Evolutionary conservation across 2,113 vertebrate genomes (phyloP).

Genomic region (Ochotona princeps): DNA sequence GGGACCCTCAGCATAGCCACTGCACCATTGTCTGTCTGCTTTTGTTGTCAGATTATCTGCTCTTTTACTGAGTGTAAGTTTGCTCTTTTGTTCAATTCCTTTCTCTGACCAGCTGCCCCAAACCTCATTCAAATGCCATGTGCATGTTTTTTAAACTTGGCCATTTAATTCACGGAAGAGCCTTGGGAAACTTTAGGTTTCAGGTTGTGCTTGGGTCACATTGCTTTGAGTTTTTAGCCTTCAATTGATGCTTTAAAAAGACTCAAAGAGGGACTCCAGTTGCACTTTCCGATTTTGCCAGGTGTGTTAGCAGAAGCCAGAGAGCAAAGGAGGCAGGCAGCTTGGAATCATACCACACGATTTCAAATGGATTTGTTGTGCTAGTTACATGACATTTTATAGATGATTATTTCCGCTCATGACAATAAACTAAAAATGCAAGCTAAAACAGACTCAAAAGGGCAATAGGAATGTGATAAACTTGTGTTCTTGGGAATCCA

Average conservation of each 20-base stretch:
- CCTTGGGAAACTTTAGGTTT: conserved; percentile 66
- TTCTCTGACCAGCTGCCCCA: conserved; percentile 62
- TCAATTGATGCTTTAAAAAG: conserved; percentile 63
- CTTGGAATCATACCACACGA: background rate
- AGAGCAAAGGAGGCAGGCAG: background rate
- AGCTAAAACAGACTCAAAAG: background rate
- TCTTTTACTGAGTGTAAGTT: conserved; percentile 57
- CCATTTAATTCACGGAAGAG: conserved; percentile 70
- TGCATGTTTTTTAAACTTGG: conserved; percentile 55
- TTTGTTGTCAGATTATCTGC: conserved; percentile 50
- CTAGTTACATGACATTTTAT: background rate
- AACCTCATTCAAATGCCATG: conserved; percentile 74
- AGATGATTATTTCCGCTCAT: background rate
- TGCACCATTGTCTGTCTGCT: background rate
- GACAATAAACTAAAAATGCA: conserved; percentile 14
- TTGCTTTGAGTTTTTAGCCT: conserved; percentile 69
- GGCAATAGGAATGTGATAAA: background rate
- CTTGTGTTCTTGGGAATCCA: background rate
- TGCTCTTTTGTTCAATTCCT: conserved; percentile 63
- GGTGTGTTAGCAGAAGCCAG: conserved; percentile 11
- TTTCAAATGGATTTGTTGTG: background rate
- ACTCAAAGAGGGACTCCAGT: conserved; percentile 42
- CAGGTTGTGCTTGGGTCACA: conserved; percentile 59
- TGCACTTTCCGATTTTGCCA: conserved; percentile 36
- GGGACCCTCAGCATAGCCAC: background rate